Base-by-base conservation (phyloP, 2,797 vertebrate genomes). In the Scleropages formosus region DNA sequence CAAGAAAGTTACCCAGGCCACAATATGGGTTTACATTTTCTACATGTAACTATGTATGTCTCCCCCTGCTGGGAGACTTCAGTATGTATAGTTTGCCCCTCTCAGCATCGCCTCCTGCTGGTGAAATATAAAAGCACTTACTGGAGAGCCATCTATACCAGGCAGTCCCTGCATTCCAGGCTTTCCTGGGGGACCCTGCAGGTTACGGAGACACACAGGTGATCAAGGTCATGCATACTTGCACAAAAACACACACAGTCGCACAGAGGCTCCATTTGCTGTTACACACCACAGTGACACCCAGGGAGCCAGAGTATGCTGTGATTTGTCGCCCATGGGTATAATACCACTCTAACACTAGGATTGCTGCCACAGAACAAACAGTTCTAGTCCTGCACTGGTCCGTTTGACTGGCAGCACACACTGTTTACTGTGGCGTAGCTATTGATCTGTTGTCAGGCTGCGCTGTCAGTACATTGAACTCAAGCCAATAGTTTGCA, bases 181-280 rank as follows among this genome's bases (percentile, higher is more conserved):
- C 76, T 95, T 95, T 62, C 96, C 96, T 0, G 82, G 88, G 0
- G 93, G 93, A 58, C 96, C 96, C 96, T 98, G 85, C 22, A 81
- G 3, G 3, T 47, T 24, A 85, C 60, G 84, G 46, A 27, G 24
- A 82, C 59, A 80, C 9, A 15, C 24, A 75, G 78, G 58, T 46
- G 18, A 72, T 16, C 2, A 4, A 12, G 13, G 70, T 18, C 20
- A 22, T 59, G 61, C 16, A 9, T 2, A n/a, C 3, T 61, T 3
- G 9, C 22, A 2, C 12, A 12, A 12, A 53, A 11, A 8, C 11
- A 11, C 15, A 53, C 8, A 11, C 53, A n/a, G n/a, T n/a, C n/a
- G n/a, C n/a, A 56, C 18, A 56, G 53, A 18, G 9, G 9, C 11
- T 18, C 53, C 53, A 56, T 53, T 44, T 10, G 11, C 65, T 12